phyloP scores from a whole-genome alignment of 2,797 vertebrate species.

The Pipistrellus pygmaeus region DNA sequence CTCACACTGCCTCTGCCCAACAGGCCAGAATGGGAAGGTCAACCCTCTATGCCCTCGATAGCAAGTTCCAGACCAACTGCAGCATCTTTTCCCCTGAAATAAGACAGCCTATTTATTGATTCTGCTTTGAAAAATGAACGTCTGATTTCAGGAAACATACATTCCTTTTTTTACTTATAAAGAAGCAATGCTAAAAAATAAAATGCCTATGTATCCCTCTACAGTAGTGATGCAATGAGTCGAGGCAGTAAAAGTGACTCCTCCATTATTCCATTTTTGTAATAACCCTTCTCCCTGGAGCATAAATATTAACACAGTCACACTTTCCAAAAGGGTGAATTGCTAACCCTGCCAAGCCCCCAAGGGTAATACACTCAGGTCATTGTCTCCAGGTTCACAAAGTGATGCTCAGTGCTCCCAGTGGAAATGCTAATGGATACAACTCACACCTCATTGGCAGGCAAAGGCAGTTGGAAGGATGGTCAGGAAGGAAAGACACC shows the following conservation, averaged over 20 bases:
- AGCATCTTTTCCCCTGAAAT: neutral
- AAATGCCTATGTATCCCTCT: neutral
- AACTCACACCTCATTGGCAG: neutral
- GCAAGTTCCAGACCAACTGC: neutral
- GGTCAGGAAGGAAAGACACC: neutral
- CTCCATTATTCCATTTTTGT: slow-evolving; percentile 45
- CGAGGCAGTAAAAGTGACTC: neutral
- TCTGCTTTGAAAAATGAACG: slow-evolving; percentile 61
- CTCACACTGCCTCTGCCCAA: neutral
- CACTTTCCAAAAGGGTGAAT: slow-evolving; percentile 51
- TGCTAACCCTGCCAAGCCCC: neutral
- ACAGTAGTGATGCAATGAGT: neutral
- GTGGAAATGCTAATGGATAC: neutral
- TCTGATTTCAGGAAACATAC: slow-evolving; percentile 49
- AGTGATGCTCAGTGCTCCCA: neutral
- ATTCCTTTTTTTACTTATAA: slow-evolving; percentile 48
- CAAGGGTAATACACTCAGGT: slow-evolving; percentile 50
- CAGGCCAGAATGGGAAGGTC: neutral
- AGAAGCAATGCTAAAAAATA: slow-evolving; percentile 42
- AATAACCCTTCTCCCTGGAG: slow-evolving; percentile 41
- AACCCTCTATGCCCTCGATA: neutral
- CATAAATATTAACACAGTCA: slow-evolving; percentile 68
- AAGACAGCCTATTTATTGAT: slow-evolving; percentile 56
- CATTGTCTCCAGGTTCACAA: neutral
- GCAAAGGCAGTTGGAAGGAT: neutral